Evolutionary conservation across 2,113 vertebrate genomes (phyloP).

Genomic region (Chaenocephalus aceratus): DNA sequence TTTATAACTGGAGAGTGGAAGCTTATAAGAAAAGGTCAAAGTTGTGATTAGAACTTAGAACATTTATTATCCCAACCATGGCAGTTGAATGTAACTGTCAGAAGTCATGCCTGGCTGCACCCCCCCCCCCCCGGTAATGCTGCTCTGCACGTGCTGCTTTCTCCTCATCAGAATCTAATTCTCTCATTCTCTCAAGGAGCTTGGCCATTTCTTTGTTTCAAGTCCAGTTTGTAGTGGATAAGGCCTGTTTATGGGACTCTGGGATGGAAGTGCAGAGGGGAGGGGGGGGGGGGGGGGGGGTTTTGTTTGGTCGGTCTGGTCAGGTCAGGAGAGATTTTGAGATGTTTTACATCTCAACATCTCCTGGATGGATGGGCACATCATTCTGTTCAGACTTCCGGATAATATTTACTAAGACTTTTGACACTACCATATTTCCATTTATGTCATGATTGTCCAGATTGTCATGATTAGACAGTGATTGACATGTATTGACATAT

Average conservation of each 20-base stretch:
- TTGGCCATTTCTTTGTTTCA: neutral
- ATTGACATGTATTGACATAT: neutral
- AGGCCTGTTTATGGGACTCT: neutral
- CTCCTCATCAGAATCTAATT: neutral
- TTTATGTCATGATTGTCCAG: too few species aligned
- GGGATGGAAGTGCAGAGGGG: too few species aligned
- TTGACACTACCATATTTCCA: neutral
- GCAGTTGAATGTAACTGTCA: slow-evolving; percentile 7
- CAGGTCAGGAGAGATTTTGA: too few species aligned
- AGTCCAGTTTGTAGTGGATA: neutral
- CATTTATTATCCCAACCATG: slow-evolving; percentile 13
- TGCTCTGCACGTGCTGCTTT: neutral
- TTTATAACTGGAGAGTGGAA: slow-evolving; percentile 23
- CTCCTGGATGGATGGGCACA: neutral
- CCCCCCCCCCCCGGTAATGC: neutral
- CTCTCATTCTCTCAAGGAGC: neutral
- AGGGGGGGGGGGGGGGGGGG: too few species aligned
- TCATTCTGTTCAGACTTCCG: neutral
- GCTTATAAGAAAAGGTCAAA: neutral
- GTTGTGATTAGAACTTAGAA: slow-evolving; percentile 26
- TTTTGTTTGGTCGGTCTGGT: neutral
- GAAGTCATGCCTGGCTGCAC: neutral
- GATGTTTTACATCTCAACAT: neutral
- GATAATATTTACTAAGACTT: neutral
- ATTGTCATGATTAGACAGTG: neutral